These are phyloP conservation scores for Craseonycteris thonglongyai DNA, from an alignment of 2,113 vertebrate genomes.

Conservation along the genomic window DNA sequence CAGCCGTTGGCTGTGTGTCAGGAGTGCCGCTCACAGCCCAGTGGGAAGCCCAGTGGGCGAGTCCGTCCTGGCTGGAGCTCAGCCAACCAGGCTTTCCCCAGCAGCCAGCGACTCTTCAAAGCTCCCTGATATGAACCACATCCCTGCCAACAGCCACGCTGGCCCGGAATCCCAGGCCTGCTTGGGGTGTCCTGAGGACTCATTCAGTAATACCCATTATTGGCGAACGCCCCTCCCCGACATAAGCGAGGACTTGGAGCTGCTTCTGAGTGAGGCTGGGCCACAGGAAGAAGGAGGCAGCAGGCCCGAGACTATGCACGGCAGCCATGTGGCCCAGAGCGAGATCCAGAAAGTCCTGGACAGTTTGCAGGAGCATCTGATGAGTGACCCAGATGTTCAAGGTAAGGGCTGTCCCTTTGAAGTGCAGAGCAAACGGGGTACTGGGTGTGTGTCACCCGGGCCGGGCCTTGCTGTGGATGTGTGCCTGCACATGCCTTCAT, in stretches of 20 bases:
- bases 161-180: conserved; percentile 16
- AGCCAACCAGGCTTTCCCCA: not conserved
- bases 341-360: conserved; percentile 89
- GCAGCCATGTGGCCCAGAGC: conserved; percentile 80
- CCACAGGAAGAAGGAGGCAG: conserved; percentile 42
- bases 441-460: not conserved
- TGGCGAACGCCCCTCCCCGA: conserved; percentile 91
- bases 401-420: conserved; percentile 74
- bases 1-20: not conserved
- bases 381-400: conserved; percentile 88
- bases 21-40: not conserved
- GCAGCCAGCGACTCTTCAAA: not conserved
- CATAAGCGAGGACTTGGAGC: conserved; percentile 87
- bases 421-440: not conserved
- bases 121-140: not conserved
- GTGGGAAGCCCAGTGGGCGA: not conserved
- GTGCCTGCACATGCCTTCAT: accelerated
- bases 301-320: conserved; percentile 44
- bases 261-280: conserved; percentile 76
- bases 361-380: conserved; percentile 86
- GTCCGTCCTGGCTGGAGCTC: not conserved
- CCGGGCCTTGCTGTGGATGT: accelerated
- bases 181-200: conserved; percentile 64
- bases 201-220: conserved; percentile 85
- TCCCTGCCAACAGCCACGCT: not conserved